Percentiles rank a stretch among this genome's conserved stretches.
phyloP scores from a whole-genome alignment of 2,888 invertebrate species.

The Zaprionus obscuricornis region DNA sequence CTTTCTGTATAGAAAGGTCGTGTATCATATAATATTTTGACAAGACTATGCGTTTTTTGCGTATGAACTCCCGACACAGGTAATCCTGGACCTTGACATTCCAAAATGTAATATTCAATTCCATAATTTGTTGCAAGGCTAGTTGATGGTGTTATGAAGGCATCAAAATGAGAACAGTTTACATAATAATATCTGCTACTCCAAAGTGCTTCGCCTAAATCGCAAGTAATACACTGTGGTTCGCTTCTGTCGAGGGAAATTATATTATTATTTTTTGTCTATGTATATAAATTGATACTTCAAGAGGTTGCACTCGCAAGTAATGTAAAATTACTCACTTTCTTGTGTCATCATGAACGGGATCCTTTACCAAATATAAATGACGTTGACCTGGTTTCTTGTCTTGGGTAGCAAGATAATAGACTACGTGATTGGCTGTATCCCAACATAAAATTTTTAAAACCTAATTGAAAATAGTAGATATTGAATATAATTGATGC shows the following conservation, averaged over 20 bases:
- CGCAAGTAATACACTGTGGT: constrained; percentile 94
- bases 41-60: constrained; percentile 89
- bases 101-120: constrained; percentile 88
- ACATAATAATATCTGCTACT: constrained; percentile 91
- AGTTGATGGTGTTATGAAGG: constrained; percentile 87
- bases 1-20: constrained; percentile 87
- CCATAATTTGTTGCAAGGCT: constrained; percentile 81
- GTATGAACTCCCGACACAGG: constrained; percentile 92
- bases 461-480: constrained; percentile 75
- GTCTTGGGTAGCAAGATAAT: constrained; percentile 90
- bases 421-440: constrained; percentile 91
- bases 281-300: background rate
- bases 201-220: constrained; percentile 89
- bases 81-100: constrained; percentile 96
- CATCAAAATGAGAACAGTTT: constrained; percentile 94
- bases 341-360: constrained; percentile 87
- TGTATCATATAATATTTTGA: constrained; percentile 91
- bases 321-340: constrained; percentile 82
- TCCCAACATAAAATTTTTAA: constrained; percentile 93
- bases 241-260: constrained; percentile 84
- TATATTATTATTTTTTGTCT: background rate
- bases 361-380: constrained; percentile 93
- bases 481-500: background rate
- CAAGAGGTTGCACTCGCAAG: background rate
- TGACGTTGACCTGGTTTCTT: constrained; percentile 93